Evolutionary conservation across 2,113 vertebrate genomes (phyloP).

Genomic region (Mastomys natalensis): DNA sequence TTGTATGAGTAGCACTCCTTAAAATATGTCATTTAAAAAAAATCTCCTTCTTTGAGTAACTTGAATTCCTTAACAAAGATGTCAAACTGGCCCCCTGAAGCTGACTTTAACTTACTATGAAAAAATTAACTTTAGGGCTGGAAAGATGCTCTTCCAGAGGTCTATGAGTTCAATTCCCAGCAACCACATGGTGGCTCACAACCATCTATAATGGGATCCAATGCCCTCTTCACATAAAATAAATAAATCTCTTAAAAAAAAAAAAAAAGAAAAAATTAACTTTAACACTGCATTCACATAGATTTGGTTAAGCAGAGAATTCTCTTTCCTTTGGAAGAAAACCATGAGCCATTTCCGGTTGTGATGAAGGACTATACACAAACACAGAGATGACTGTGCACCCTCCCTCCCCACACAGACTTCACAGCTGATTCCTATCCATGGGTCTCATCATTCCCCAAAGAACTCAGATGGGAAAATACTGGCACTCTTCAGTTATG

Average conservation of each 20-base stretch:
- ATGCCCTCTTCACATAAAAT: too few species aligned
- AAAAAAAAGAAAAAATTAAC: conserved; percentile 63
- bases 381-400: conserved; percentile 47
- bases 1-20: conserved; percentile 43
- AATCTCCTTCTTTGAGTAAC: conserved; percentile 54
- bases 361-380: conserved; percentile 36
- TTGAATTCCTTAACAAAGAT: conserved; percentile 48
- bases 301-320: conserved; percentile 61
- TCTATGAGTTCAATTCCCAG: too few species aligned
- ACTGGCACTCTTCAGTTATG: not conserved
- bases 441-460: not conserved
- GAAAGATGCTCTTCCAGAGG: too few species aligned
- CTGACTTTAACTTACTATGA: conserved; percentile 55
- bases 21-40: not conserved
- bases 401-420: conserved; percentile 33
- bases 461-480: not conserved
- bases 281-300: conserved; percentile 59
- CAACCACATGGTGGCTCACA: too few species aligned
- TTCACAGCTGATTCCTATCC: not conserved
- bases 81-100: conserved; percentile 43
- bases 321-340: conserved; percentile 55
- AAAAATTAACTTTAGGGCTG: conserved; percentile 55
- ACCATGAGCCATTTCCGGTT: conserved; percentile 33
- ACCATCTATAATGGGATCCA: too few species aligned
- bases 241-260: too few species aligned